phyloP scores from a whole-genome alignment of 2,797 vertebrate species.

The Mycteria americana region DNA sequence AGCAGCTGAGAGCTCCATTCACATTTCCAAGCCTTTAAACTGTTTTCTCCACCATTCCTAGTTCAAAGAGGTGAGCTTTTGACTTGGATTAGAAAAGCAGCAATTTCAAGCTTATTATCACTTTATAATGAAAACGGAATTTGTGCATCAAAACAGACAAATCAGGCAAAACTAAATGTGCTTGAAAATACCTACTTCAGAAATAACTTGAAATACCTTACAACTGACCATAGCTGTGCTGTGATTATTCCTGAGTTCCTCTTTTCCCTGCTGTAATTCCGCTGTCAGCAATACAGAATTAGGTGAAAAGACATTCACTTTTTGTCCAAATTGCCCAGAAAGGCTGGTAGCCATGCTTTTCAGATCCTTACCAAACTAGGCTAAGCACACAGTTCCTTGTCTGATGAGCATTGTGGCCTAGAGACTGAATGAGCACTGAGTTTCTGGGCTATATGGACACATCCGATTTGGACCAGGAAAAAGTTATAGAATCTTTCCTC shows the following conservation, averaged over 20 bases:
- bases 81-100: not conserved
- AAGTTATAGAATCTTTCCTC: not conserved
- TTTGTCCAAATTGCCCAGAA: not conserved
- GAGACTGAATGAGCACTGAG: not conserved
- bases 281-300: not conserved
- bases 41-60: not conserved
- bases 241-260: not conserved
- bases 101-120: not conserved
- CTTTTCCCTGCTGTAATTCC: not conserved
- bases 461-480: not conserved
- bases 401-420: not conserved
- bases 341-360: not conserved
- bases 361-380: not conserved
- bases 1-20: not conserved
- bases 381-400: not conserved
- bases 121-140: not conserved
- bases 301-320: not conserved
- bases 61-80: conserved; percentile 8
- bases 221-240: not conserved
- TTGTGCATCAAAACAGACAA: not conserved
- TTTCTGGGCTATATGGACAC: not conserved
- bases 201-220: not conserved
- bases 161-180: not conserved
- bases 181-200: not conserved
- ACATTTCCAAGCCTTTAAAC: not conserved